These are phyloP conservation scores for Hymenochirus boettgeri DNA, from an alignment of 2,113 vertebrate genomes.

Conservation along the genomic window DNA sequence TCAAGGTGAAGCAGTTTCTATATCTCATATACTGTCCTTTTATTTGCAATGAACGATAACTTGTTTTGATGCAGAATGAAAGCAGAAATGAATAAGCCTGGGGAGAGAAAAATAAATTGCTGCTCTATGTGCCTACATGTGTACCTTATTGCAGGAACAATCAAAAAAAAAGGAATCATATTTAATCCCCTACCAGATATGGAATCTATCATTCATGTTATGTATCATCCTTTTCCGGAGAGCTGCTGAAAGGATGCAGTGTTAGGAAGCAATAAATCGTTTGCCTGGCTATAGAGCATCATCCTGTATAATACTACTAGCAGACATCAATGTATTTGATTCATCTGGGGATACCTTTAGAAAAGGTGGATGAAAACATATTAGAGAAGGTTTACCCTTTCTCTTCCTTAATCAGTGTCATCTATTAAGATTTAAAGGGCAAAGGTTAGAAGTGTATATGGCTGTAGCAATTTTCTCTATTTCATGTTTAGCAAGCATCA, in stretches of 20 bases:
- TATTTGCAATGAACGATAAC: conserved; percentile 24
- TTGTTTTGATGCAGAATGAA: conserved; percentile 20
- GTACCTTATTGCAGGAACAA: no score
- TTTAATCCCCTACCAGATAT: conserved; percentile 24
- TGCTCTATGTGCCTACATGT: no score
- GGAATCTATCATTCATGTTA: conserved; percentile 37
- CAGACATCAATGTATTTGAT: no score
- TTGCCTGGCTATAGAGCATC: conserved; percentile 1
- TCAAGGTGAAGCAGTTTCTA: conserved; percentile 22
- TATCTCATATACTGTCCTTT: conserved; percentile 32
- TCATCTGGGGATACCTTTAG: conserved; percentile 23
- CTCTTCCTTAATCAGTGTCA: conserved; percentile 9
- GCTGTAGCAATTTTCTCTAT: no score
- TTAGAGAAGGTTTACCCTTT: conserved; percentile 18
- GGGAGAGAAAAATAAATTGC: no score
- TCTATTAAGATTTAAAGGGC: no score
- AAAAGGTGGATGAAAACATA: conserved; percentile 26
- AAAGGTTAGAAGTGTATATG: no score
- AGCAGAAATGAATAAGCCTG: no score
- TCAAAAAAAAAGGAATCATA: conserved; percentile 26
- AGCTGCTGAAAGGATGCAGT: conserved; percentile 15
- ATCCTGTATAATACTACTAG: conserved; percentile 23
- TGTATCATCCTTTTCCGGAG: conserved; percentile 28
- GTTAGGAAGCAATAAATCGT: conserved; percentile 13
- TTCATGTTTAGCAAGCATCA: no score